phyloP scores from a whole-genome alignment of 2,113 vertebrate species.

The Mirounga angustirostris region DNA sequence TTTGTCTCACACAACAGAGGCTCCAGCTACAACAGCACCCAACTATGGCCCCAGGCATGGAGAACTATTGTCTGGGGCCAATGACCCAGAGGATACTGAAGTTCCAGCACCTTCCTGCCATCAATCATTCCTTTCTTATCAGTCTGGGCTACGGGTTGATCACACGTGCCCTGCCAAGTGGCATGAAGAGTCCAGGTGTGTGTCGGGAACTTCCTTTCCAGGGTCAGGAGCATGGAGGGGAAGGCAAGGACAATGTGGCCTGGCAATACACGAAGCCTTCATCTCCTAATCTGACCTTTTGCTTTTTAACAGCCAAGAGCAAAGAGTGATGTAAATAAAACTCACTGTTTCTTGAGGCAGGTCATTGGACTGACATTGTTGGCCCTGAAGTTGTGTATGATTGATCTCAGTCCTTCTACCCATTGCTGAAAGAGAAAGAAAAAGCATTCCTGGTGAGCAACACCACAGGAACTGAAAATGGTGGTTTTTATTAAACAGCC shows the following conservation, averaged over 20 bases:
- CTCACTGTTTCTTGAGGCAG: conserved; percentile 99
- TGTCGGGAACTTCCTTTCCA: neutral
- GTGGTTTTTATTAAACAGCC: neutral
- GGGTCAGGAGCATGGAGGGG: neutral
- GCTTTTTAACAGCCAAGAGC: neutral
- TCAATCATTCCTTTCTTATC: neutral
- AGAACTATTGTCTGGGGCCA: neutral
- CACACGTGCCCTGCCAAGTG: neutral
- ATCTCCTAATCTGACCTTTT: neutral
- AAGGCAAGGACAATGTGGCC: neutral
- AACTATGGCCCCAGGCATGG: neutral
- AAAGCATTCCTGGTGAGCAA: conserved; percentile 36
- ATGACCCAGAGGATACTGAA: neutral
- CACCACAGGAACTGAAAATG: neutral
- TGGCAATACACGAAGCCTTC: neutral
- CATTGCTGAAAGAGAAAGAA: conserved; percentile 93
- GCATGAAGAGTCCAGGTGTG: neutral
- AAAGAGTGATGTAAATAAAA: conserved; percentile 64
- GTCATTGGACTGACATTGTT: conserved; percentile 99
- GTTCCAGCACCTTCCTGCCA: neutral
- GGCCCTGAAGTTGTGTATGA: conserved; percentile 98
- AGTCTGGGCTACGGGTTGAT: neutral
- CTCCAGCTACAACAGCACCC: accelerated
- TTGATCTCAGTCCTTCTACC: conserved; percentile 96
- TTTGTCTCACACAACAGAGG: neutral